phyloP scores from a whole-genome alignment of 2,113 vertebrate species.

The Phodopus roborovskii region DNA sequence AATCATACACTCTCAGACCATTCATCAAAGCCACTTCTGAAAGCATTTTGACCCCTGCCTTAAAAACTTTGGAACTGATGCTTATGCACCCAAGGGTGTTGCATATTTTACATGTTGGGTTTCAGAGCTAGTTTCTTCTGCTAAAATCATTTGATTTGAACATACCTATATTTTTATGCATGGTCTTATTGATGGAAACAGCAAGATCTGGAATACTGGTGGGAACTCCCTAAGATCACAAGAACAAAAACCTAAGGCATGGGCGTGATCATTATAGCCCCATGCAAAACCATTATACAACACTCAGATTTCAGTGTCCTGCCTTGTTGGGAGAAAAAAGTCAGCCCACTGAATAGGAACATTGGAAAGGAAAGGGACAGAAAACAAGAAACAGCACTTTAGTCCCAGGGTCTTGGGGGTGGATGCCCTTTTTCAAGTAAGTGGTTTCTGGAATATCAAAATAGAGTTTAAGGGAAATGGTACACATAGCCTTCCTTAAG shows the following conservation, averaged over 20 bases:
- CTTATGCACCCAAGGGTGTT: fast-evolving
- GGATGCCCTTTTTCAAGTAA: not conserved
- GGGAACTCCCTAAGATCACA: not conserved
- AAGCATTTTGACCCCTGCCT: not conserved
- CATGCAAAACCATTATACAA: not conserved
- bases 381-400: not conserved
- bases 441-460: not conserved
- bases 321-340: not conserved
- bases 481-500: not conserved
- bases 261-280: not conserved
- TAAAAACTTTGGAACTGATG: not conserved
- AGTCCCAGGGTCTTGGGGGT: not conserved
- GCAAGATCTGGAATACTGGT: not conserved
- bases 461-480: not conserved
- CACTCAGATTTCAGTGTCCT: not conserved
- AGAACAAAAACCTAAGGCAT: not conserved
- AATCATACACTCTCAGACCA: not conserved
- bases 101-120: not conserved
- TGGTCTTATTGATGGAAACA: not conserved
- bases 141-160: not conserved
- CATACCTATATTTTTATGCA: not conserved
- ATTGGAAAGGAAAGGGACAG: not conserved
- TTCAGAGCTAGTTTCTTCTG: not conserved
- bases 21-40: not conserved
- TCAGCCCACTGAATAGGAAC: not conserved